Base-by-base conservation (phyloP, 2,113 vertebrate species). In the Monopterus albus region DNA sequence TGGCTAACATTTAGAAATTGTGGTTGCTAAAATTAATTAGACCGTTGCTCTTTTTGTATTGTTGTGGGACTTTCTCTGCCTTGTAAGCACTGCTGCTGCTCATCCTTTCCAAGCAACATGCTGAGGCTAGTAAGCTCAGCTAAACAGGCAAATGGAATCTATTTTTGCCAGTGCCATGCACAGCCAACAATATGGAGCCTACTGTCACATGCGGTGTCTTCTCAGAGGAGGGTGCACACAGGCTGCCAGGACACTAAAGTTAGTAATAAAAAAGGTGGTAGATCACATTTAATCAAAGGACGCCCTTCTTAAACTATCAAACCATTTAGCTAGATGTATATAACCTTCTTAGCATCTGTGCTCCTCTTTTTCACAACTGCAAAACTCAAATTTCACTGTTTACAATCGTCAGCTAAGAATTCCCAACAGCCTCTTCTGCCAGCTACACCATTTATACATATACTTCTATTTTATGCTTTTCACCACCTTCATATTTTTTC, bases 121-220 rank as follows among this genome's bases (percentile, higher is more conserved):
- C 68, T 78, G 83, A 72, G 79, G 71, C 78, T 52, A 31, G 67
- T 74, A 71, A 75, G 66, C 78, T 81, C 51, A 78, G 65, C 65
- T 85, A 84, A 88, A 88, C 80, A 85, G 81, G 80, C 68, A 85
- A 90, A 87, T 67, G 47, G 47, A 58, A 45, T 84, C 84, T 87
- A 82, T 88, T 90, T 85, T 83, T 83, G 78, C 50, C 79, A 35
- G 66, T 38, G 12, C 78, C 46, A 51, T 75, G 74, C 83, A 78
- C 81, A 81, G 81, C 72, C 79, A 69, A 70, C 70, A 84, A 74
- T 79, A 65, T 66, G 60, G 64, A 73, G 52, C 74, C 70, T 40
- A 57, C 76, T 84, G 84, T 84, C 78, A 85, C 57, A 75, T 73
- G 78, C 35, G 36, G 58, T 49, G 61, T 52, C 47, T 68, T 79